Base-by-base conservation (phyloP, 2,888 invertebrate genomes). In the Drosophila koepferae region DNA sequence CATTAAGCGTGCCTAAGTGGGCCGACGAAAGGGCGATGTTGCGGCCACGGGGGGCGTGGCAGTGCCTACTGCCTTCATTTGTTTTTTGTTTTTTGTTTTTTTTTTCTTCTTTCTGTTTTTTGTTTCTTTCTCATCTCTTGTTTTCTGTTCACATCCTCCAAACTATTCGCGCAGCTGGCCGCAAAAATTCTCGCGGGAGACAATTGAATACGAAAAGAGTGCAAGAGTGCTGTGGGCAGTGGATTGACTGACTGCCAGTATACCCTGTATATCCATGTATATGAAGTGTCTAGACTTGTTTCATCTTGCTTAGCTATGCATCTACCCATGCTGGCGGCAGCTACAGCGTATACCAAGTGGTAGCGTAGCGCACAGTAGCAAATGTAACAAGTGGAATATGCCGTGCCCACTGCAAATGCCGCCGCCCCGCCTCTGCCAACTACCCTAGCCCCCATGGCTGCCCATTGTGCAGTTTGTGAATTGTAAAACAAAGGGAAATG, bases 151-250 rank as follows among this genome's bases (percentile, higher is more conserved):
- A 36, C 51, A 51, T 36, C 34, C 18, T 36, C 51, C 34, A 51
- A 51, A 54, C 54, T 54, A 54, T 54, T 54, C 54, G 36, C 54
- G 20, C 55, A 67, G 71, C 74, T 85, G 79, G 82, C 82, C 77
- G 77, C 77, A 72, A 77, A 75, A 73, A 46, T 51, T 80, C 86
- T 77, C 86, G 77, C 74, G 86, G 89, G 89, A 86, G 76, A 88
- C 86, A 88, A 86, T 86, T 83, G 86, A 86, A 88, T 79, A 72
- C 81, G 65, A 74, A 3, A 20, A n/a, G 31, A 34, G 18, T 20
- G 36, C 16, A 23, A 34, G 43, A 34, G 44, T 1, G 2, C 23
- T 23, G 2, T 6, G 20, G 6, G 18, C 28, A 3, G 5, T 20
- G 54, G 0, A n/a, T n/a, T 44, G 55, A 28, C 56, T 7, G 44